Evolutionary conservation across 2,113 vertebrate genomes (phyloP).

Genomic region (Smithornis capensis): DNA sequence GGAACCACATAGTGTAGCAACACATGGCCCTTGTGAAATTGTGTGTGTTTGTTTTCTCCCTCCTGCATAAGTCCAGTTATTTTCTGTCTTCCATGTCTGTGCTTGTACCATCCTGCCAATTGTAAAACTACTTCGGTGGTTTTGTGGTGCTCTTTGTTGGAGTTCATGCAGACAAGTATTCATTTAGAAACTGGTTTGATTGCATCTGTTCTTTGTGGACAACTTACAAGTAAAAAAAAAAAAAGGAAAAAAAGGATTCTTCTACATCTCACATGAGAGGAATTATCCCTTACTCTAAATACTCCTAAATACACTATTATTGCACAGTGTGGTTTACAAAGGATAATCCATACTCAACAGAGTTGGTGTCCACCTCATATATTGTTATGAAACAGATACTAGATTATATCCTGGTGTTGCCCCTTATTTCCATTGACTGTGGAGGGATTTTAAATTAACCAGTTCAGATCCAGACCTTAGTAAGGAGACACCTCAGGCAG

Average conservation of each 20-base stretch:
- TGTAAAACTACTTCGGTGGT: slow-evolving; percentile 47
- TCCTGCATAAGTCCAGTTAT: background rate
- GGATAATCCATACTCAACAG: background rate
- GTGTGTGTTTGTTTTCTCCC: background rate
- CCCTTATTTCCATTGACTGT: background rate
- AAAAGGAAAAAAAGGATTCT: background rate
- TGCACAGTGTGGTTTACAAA: background rate
- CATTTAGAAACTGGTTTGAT: background rate
- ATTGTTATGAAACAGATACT: background rate
- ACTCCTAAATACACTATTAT: background rate
- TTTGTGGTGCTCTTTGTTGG: slow-evolving; percentile 1
- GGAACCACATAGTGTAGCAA: background rate
- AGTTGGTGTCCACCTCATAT: background rate
- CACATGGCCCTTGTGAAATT: background rate
- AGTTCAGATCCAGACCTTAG: background rate
- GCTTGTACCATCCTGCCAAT: slow-evolving; percentile 11
- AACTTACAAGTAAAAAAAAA: background rate
- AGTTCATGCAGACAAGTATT: background rate
- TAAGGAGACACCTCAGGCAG: background rate
- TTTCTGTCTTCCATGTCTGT: background rate
- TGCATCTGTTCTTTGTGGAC: background rate
- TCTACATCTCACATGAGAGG: background rate
- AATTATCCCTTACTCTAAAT: background rate
- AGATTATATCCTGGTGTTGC: background rate
- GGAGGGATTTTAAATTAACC: background rate